Base-by-base conservation (phyloP, 2,888 invertebrate genomes). In the Macaria liturata region DNA sequence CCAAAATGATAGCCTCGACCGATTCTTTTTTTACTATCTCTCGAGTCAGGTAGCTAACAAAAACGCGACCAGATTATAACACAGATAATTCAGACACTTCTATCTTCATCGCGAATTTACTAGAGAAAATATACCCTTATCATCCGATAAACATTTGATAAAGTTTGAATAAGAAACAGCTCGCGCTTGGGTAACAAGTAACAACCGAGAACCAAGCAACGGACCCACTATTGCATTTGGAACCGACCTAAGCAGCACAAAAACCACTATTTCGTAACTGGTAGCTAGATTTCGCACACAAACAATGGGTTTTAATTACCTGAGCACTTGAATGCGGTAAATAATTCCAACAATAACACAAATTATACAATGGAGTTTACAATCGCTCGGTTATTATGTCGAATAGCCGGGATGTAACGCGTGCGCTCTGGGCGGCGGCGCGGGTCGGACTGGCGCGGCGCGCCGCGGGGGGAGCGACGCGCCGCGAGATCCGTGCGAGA, bases 341-440 rank as follows among this genome's bases (percentile, higher is more conserved):
- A 59, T 46, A 68, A 65, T 66, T 47, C 65, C 49, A 59, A 78
- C 75, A 74, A 74, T 74, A 81, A 79, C 78, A 79, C 75, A 66
- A 72, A 71, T 20, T 20, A 20, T 70, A 68, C 64, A 71, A 74
- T 79, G 78, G 77, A 76, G 78, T 78, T 77, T 71, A 83, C 84
- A 84, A 84, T 80, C 75, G 79, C 71, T 75, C 86, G 85, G 80
- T 71, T 86, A 86, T 86, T 78, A 71, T 64, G 66, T 56, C 55
- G 64, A 83, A 83, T 82, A 80, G 68, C 79, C 81, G 83, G 68
- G 77, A 73, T 83, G 76, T 57, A 61, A 69, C 64, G 73, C 87
- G 81, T 80, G 76, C 78, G 77, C 59, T 61, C 69, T 67, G 69
- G 61, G 54, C 62, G 74, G 76, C 74, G 73, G 68, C 76, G 76